A percentile compares a stretch with the other conserved stretches of the same genome.
phyloP scores from a whole-genome alignment of 2,797 vertebrate species.

The Enoplosus armatus region DNA sequence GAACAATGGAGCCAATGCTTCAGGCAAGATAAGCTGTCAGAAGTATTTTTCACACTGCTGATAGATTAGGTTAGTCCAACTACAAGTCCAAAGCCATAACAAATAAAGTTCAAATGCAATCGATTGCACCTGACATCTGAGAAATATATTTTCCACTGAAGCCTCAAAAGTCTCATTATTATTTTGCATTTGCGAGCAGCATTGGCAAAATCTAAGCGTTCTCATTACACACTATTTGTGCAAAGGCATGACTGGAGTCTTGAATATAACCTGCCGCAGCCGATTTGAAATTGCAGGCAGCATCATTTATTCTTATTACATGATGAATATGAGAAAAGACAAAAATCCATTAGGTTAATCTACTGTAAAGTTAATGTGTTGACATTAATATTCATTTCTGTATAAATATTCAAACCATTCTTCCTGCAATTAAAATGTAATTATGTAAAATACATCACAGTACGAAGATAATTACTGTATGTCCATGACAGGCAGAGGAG shows the following conservation, averaged over 20 bases:
- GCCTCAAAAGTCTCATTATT: slow-evolving; percentile 23
- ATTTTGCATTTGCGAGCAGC: neutral
- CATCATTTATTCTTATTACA: slow-evolving; percentile 32
- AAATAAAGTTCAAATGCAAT: slow-evolving; percentile 35
- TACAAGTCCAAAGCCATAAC: slow-evolving; percentile 4
- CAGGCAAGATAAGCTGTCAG: slow-evolving; percentile 35
- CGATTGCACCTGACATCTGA: slow-evolving; percentile 32
- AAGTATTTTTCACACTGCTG: slow-evolving; percentile 21
- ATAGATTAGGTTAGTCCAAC: slow-evolving; percentile 34
- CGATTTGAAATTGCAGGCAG: slow-evolving; percentile 28
- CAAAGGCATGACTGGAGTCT: slow-evolving; percentile 17
- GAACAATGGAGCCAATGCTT: slow-evolving; percentile 4
- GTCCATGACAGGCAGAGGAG: slow-evolving; percentile 44
- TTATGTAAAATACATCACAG: slow-evolving; percentile 57
- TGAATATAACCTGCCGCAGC: slow-evolving; percentile 6
- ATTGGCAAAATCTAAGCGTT: neutral
- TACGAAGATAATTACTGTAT: slow-evolving; percentile 49
- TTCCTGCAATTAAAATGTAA: slow-evolving; percentile 60
- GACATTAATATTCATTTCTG: slow-evolving; percentile 56
- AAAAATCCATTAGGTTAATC: slow-evolving; percentile 55
- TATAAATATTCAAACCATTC: slow-evolving; percentile 56
- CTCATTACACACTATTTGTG: slow-evolving; percentile 20
- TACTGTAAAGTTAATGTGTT: slow-evolving; percentile 45
- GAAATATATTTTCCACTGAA: slow-evolving; percentile 32
- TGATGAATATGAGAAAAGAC: slow-evolving; percentile 36